Percentiles rank a stretch among this genome's conserved stretches.
Conservation (phyloP, 2,888 invertebrate genomes). For the Lomographa bimaculata region DNA sequence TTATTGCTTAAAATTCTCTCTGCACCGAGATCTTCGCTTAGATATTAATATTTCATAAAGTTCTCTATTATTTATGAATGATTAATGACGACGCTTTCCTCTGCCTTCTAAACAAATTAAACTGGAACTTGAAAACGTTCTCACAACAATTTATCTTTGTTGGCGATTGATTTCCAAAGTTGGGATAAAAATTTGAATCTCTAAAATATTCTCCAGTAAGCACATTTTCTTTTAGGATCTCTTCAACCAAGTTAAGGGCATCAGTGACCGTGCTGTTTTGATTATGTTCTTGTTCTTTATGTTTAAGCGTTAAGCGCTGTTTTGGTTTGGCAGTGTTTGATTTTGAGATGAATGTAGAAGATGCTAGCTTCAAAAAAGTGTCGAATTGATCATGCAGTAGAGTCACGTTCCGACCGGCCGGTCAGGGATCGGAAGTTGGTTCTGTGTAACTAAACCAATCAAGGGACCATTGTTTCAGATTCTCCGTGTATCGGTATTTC, state of each 20-base stretch:
- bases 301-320: slow-evolving; percentile 4
- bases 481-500: slow-evolving; percentile 46
- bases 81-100: slow-evolving; percentile 44
- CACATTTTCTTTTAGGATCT: slow-evolving; percentile 33
- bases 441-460: slow-evolving; percentile 78
- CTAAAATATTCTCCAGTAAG: slow-evolving; percentile 30
- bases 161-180: slow-evolving; percentile 19
- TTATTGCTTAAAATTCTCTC: slow-evolving; percentile 59
- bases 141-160: slow-evolving; percentile 22
- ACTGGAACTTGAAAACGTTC: slow-evolving; percentile 32
- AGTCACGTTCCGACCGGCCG: slow-evolving; percentile 59
- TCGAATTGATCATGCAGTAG: slow-evolving; percentile 59
- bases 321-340: slow-evolving; percentile 15
- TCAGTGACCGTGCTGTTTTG: slow-evolving; percentile 6
- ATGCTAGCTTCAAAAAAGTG: slow-evolving; percentile 53
- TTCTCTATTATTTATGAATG: slow-evolving; percentile 55
- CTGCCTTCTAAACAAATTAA: slow-evolving; percentile 37
- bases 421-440: slow-evolving; percentile 61
- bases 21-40: slow-evolving; percentile 31
- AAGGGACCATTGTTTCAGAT: slow-evolving; percentile 67
- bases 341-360: slow-evolving; percentile 25
- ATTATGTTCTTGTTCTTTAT: too few species aligned
- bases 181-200: slow-evolving; percentile 12
- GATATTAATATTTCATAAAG: slow-evolving; percentile 47
- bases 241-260: slow-evolving; percentile 13